Evolutionary conservation across 1,140 invertebrate species (phyloP).

Genomic region (Globodera ellingtonae): DNA sequence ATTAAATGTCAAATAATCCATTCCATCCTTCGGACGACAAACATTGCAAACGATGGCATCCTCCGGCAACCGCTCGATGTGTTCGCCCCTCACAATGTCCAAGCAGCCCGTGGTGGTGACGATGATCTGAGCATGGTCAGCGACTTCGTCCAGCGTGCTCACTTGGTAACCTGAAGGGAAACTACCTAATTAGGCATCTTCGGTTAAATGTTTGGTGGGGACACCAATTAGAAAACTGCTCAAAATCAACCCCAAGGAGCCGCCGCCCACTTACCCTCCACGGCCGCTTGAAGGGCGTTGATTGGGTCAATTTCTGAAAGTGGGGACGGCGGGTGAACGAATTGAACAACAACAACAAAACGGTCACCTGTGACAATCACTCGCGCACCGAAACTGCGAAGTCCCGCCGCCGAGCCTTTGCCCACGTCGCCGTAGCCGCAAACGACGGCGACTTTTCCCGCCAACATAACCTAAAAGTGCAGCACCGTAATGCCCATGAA

Average conservation of each 20-base stretch:
- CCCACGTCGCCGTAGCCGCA: conserved; percentile 99
- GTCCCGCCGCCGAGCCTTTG: conserved; percentile 94
- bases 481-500: neutral
- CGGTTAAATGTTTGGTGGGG: too few species aligned
- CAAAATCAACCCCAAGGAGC: too few species aligned
- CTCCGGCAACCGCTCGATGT: conserved; percentile 89
- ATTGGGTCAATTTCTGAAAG: conserved; percentile 92
- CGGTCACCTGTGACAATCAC: conserved; percentile 80
- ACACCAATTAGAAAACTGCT: too few species aligned
- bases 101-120: conserved; percentile 97
- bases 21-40: neutral
- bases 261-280: conserved; percentile 80
- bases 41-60: conserved; percentile 99
- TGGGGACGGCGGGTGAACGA: too few species aligned
- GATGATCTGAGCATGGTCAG: conserved; percentile 86
- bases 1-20: conserved; percentile 35
- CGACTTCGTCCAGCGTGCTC: conserved; percentile 89
- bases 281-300: conserved; percentile 94
- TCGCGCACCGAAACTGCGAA: conserved; percentile 88
- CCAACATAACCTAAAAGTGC: conserved; percentile 70
- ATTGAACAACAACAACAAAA: neutral
- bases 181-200: too few species aligned
- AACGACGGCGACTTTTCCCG: conserved; percentile 95
- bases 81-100: conserved; percentile 84
- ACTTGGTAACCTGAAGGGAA: conserved; percentile 73